Base-by-base conservation (phyloP, 2,797 vertebrate species). In the Clarias fuscus region DNA sequence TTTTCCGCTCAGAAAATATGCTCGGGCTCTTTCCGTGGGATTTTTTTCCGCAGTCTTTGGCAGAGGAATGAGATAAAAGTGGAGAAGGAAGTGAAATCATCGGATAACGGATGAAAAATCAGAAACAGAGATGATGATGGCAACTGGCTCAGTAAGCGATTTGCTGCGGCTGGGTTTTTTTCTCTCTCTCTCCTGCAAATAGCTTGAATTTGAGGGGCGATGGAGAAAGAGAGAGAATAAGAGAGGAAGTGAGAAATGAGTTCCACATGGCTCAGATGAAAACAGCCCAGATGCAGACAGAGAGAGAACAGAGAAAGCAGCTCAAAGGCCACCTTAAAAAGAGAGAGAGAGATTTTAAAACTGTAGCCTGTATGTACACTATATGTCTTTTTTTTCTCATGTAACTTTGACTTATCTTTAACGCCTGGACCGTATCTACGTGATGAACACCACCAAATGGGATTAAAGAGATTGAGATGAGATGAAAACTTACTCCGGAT, bases 241-340 rank as follows among this genome's bases (percentile, higher is more conserved):
- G 86, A 68, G 67, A 89, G 90, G 94, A 95, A 95, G 89, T 65
- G 67, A 90, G 90, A 94, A 95, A 95, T 95, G 91, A 92, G 90
- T 93, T 95, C 94, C 95, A 95, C 93, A 95, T 96, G 96, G 93
- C 93, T 91, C 87, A 92, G 92, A 93, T 87, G 88, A 92, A 91
- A 87, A 87, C 77, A 83, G 85, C 65, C 84, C 87, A 33, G 58
- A 85, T 76, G 70, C 59, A 68, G 72, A 86, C 75, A 88, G 84
- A 82, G 70, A 77, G 85, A 58, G 82, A 58, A 82, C 48, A 72
- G 86, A 86, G 89, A 88, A 2, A 84, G 75, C 64, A 67, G 61
- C 20, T 82, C 37, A 75, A 75, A 84, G 70, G 37, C 70, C 56
- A 71, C 5, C 30, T 5, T 18, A 62, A 53, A 14, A 0, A 53